Conservation (phyloP, 2,797 vertebrate genomes). For the Aythya fuligula region DNA sequence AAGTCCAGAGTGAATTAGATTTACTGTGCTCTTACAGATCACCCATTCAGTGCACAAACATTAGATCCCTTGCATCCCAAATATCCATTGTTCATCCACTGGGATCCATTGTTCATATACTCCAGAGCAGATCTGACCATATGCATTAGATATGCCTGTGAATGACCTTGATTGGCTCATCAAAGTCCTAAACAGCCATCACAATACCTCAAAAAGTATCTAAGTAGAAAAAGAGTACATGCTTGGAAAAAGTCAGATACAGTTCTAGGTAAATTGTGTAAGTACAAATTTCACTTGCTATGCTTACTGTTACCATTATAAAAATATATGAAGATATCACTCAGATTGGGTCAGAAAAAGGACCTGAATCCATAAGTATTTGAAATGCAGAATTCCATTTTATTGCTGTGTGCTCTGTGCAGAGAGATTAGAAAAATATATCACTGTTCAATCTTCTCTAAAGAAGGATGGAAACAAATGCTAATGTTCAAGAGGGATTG, state of each 20-base stretch:
- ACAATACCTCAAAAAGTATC: not conserved
- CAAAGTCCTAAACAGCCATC: not conserved
- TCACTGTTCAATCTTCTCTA: not conserved
- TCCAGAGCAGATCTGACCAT: not conserved
- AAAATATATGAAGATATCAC: not conserved
- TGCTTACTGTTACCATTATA: not conserved
- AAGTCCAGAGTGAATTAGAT: conserved; percentile 3
- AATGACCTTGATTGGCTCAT: not conserved
- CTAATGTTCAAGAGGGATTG: not conserved
- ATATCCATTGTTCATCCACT: not conserved
- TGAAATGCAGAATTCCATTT: not conserved
- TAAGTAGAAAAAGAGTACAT: not conserved
- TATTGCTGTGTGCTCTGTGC: not conserved
- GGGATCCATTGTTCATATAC: not conserved
- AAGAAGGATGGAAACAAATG: not conserved
- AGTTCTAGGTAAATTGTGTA: not conserved
- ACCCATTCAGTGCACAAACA: not conserved
- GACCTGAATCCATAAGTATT: not conserved
- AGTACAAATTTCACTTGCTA: not conserved
- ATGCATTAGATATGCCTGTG: not conserved
- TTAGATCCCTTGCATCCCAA: not conserved
- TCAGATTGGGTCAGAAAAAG: not conserved
- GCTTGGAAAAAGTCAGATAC: not conserved
- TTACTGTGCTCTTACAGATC: conserved; percentile 33
- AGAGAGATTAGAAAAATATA: not conserved